Percentiles rank a stretch among this genome's conserved stretches.
These are phyloP conservation scores for Hyaena hyaena DNA, from an alignment of 2,113 vertebrate species.

Conservation along the genomic window DNA sequence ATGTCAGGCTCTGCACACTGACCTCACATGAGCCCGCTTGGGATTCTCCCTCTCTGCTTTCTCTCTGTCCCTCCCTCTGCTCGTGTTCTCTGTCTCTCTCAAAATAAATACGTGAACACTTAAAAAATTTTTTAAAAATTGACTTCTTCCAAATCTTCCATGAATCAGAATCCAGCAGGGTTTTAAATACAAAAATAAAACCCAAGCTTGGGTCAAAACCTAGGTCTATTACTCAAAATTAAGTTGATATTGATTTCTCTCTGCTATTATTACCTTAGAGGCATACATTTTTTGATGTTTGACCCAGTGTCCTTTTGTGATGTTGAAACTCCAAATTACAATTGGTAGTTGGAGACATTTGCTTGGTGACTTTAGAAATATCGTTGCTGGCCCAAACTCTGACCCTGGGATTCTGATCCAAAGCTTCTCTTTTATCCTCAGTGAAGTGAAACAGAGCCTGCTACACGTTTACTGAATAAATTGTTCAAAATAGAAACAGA, in stretches of 20 bases:
- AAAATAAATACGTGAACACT: no score
- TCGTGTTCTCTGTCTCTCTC: no score
- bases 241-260: slow-evolving; percentile 56
- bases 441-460: slow-evolving; percentile 52
- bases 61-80: no score
- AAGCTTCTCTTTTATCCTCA: slow-evolving; percentile 33
- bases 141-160: slow-evolving; percentile 56
- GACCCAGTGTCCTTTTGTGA: slow-evolving; percentile 34
- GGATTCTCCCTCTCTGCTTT: no score
- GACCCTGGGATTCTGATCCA: background rate
- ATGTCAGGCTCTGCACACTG: no score
- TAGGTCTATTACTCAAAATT: slow-evolving; percentile 17
- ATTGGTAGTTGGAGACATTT: slow-evolving; percentile 21
- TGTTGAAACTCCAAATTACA: background rate
- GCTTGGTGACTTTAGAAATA: slow-evolving; percentile 59
- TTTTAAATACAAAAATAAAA: slow-evolving; percentile 77
- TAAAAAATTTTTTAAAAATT: background rate
- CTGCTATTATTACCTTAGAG: slow-evolving; percentile 15
- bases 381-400: background rate
- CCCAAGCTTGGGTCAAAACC: slow-evolving; percentile 59
- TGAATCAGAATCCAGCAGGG: slow-evolving; percentile 26
- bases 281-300: background rate
- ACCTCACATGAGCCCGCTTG: no score
- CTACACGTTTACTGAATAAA: slow-evolving; percentile 34
- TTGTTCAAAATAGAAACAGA: slow-evolving; percentile 52